phyloP scores from a whole-genome alignment of 2,797 vertebrate species.

The Crocidura indochinensis region DNA sequence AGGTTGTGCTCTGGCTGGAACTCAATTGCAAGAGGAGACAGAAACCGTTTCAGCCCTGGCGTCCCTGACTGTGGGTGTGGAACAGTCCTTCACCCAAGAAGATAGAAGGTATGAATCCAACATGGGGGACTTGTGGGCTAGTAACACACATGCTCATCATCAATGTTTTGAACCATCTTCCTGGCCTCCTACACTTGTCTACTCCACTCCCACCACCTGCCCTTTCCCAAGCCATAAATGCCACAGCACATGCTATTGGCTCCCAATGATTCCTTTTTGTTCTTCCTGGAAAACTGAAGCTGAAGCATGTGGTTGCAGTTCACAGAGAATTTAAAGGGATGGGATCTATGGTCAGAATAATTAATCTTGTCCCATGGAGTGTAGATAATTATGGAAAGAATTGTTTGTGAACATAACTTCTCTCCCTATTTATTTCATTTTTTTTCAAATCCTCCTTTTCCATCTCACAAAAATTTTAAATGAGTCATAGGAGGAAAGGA shows the following conservation, averaged over 20 bases:
- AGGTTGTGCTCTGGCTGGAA: constrained; percentile 88
- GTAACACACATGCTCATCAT: not conserved
- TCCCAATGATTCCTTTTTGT: constrained; percentile 18
- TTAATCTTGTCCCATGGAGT: constrained; percentile 44
- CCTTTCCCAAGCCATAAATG: constrained; percentile 38
- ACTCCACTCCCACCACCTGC: constrained; percentile 13
- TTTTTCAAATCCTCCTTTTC: constrained; percentile 47
- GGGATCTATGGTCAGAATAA: constrained; percentile 35
- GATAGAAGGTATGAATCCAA: constrained; percentile 87
- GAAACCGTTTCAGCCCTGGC: constrained; percentile 90
- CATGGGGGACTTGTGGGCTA: not conserved
- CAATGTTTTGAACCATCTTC: not conserved
- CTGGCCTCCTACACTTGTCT: not conserved
- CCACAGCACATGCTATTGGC: not conserved
- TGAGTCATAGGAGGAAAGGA: constrained; percentile 26
- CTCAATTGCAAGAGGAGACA: constrained; percentile 91
- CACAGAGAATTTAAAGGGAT: constrained; percentile 7
- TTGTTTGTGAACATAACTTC: not conserved
- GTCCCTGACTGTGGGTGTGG: constrained; percentile 91
- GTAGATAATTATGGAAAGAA: constrained; percentile 40
- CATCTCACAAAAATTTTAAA: constrained; percentile 41
- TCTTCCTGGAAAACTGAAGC: constrained; percentile 29
- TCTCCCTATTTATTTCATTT: constrained; percentile 35
- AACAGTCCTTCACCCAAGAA: constrained; percentile 88
- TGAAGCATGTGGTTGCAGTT: constrained; percentile 1